A percentile compares a stretch with the other conserved stretches of the same genome.
Conservation (phyloP, 2,113 vertebrate species). For the Sialia sialis region DNA sequence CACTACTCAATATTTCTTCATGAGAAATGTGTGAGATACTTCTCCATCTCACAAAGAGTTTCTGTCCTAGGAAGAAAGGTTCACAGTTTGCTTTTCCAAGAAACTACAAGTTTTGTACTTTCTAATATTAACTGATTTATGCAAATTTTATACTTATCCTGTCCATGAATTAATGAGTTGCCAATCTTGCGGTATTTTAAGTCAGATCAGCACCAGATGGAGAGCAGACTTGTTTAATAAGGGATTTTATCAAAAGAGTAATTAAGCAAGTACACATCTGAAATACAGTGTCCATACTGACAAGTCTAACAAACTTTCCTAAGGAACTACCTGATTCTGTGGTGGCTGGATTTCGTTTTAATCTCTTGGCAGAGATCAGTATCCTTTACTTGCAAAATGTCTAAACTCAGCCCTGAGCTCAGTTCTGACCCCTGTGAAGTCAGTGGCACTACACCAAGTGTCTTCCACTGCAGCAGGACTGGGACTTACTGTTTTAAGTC, state of each 20-base stretch:
- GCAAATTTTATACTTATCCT: not conserved
- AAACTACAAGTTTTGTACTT: not conserved
- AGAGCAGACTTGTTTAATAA: not conserved
- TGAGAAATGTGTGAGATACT: not conserved
- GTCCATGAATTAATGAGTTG: not conserved
- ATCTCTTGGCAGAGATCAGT: not conserved
- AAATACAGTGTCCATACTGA: not conserved
- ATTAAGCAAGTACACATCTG: not conserved
- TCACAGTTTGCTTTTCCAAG: not conserved
- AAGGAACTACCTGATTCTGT: not conserved
- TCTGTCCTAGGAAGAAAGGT: not conserved
- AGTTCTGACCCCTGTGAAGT: not conserved
- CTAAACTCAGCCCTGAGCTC: not conserved
- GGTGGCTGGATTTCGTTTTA: not conserved
- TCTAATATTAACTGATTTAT: not conserved
- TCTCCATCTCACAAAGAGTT: not conserved
- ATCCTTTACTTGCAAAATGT: not conserved
- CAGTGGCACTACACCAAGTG: not conserved
- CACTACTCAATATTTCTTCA: not conserved
- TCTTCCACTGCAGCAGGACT: not conserved
- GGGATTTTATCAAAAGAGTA: not conserved
- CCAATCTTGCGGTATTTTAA: not conserved
- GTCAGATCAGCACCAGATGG: conserved; percentile 30
- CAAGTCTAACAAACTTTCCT: not conserved
- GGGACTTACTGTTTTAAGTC: not conserved